Base-by-base conservation (phyloP, 2,113 vertebrate species). In the Lethenteron reissneri region DNA sequence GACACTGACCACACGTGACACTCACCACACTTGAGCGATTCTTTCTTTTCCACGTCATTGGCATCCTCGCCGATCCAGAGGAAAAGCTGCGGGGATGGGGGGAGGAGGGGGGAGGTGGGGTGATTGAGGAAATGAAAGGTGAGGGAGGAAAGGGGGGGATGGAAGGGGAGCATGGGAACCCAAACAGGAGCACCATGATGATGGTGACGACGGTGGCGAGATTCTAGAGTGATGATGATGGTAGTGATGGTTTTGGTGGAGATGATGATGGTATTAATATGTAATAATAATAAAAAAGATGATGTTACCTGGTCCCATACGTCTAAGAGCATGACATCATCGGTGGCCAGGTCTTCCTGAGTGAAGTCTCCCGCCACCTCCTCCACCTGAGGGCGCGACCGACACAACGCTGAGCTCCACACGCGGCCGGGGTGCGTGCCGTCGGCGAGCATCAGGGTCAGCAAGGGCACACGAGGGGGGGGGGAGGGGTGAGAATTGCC, bases 11-110 rank as follows among this genome's bases (percentile, higher is more conserved):
- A 14, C 90, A 97, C 19, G 41, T 5, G 41, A 10, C 57, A 14
- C 71, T 86, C 78, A 97, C 94, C 94, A 14, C 90, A 97, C 19
- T 83, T 59, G 79, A 87, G 71, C 0, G 90, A 86, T 75, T 99
- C 91, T 0, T 82, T 86, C 82, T 96, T 99, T 75, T 97, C 92
- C 69, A 92, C 91, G 71, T 97, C 91, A 3, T 87, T 86, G 58
- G 94, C 88, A 59, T 96, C 92, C 70, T 88, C 88, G 75, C 94
- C 94, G 69, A 95, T 87, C 94, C 94, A 97, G 73, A 97, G 86
- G 75, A 92, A 97, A 79, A 97, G 86, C 92, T 97, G 69, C 21
- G 73, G 58, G 58, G 12, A 64, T 60, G 13, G 57, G 69, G 58
- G 57, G 68, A 12, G 12, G 13, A 56, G 11, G 57, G n/a, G 12